These are phyloP conservation scores for Vanacampus margaritifer DNA, from an alignment of 2,113 vertebrate species.

Conservation along the genomic window DNA sequence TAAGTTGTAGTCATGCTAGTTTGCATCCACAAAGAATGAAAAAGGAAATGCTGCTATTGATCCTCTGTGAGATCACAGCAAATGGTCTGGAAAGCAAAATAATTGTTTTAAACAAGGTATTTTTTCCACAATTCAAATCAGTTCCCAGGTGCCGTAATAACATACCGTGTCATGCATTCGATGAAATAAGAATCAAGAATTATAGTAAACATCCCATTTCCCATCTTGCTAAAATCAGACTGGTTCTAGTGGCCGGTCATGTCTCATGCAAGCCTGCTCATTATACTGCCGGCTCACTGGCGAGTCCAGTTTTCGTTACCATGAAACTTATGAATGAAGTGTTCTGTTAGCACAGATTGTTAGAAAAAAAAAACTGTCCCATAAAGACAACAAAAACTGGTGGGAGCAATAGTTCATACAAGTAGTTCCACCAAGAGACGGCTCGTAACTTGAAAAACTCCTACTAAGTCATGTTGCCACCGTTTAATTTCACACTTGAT, in stretches of 20 bases:
- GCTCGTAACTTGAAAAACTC: background rate
- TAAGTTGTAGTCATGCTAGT: slow-evolving; percentile 13
- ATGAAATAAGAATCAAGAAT: background rate
- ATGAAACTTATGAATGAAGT: background rate
- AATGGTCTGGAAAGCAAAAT: background rate
- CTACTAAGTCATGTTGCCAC: background rate
- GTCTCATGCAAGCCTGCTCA: too few species aligned
- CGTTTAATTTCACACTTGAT: background rate
- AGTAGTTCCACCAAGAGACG: too few species aligned
- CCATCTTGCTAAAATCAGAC: too few species aligned
- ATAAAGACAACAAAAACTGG: background rate
- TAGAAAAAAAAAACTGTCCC: too few species aligned
- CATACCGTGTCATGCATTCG: background rate
- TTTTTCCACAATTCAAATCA: background rate
- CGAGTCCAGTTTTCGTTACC: too few species aligned
- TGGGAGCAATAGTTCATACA: too few species aligned
- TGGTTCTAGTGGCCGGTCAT: too few species aligned
- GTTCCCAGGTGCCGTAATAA: background rate
- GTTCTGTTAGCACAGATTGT: background rate
- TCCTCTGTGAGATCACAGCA: background rate
- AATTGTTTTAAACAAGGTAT: slow-evolving; percentile 1
- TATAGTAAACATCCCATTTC: too few species aligned
- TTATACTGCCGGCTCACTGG: too few species aligned
- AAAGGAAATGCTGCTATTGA: slow-evolving; percentile 16
- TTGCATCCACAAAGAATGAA: slow-evolving; percentile 7